Evolutionary conservation across 2,113 vertebrate species (phyloP).

Genomic region (Perca schrenkii): DNA sequence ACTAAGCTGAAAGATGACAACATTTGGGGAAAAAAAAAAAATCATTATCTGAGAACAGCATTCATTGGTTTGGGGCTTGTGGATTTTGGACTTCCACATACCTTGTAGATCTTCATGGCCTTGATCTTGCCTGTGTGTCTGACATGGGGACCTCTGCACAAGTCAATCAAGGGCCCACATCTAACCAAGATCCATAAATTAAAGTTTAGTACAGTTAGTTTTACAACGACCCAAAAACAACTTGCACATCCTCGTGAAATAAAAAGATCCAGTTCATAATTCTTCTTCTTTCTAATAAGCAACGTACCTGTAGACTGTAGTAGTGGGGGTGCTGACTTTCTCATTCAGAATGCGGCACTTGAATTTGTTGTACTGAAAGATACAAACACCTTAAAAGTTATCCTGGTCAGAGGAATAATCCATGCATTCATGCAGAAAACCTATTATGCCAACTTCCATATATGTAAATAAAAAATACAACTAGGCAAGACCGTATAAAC

Average conservation of each 20-base stretch:
- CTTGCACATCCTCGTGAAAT: not conserved
- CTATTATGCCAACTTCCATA: not conserved
- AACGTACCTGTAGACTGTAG: conserved; percentile 94
- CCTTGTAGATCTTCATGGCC: conserved; percentile 96
- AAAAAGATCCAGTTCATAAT: not conserved
- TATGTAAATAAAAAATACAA: not conserved
- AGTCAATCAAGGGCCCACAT: conserved; percentile 95
- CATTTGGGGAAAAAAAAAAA: not conserved
- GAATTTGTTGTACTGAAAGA: conserved; percentile 96
- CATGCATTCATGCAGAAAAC: too few species aligned
- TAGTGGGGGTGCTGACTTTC: conserved; percentile 96
- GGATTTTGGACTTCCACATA: conserved; percentile 58
- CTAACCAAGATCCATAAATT: conserved; percentile 70
- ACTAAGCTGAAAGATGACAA: not conserved
- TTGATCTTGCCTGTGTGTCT: conserved; percentile 98
- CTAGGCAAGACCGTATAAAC: not conserved
- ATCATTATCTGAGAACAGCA: not conserved
- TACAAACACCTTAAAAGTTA: not conserved
- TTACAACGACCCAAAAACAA: not conserved
- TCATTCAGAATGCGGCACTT: conserved; percentile 98
- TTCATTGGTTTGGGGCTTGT: not conserved
- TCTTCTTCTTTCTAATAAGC: not conserved
- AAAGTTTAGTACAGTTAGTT: not conserved
- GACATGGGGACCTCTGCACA: conserved; percentile 96
- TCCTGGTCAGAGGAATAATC: not conserved